Base-by-base conservation (phyloP, 1,140 invertebrate genomes). In the Zaprionus capensis region DNA sequence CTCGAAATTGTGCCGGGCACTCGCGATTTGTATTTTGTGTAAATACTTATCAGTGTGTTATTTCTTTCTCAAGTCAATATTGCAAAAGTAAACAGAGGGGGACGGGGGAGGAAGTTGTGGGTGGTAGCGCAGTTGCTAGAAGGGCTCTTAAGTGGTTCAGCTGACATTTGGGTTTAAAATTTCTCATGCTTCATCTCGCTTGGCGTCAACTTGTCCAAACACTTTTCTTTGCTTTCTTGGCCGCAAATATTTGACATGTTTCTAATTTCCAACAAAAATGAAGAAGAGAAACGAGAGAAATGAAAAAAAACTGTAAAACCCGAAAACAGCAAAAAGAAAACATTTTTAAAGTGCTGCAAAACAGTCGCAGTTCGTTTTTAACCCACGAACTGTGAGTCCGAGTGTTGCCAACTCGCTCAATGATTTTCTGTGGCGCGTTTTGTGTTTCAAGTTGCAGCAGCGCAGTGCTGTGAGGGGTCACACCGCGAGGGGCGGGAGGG, bases 221-320 rank as follows among this genome's bases (percentile, higher is more conserved):
- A 76, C 70, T 80, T 78, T 82, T 69, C 70, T 56, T 64, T 67
- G 78, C 66, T 86, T 76, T 87, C 73, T 82, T 38, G 56, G 55
- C 15, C 58, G 55, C 85, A 90, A 90, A 90, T 90, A 90, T 90
- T 90, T 90, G 86, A 90, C 85, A 76, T 90, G 85, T 90, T 90
- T 90, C 85, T 59, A 57, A 90, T 90, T 90, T 90, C 85, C 14
- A 12, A 44, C 36, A 63, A 63, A 67, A 41, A 44, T 49, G 9
- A 9, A 11, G 31, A 31, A 31, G 9, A 7, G 41, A 53, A 36
- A 53, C 26, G 31, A 34, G 9, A 46, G 12, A 57, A 73, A 61
- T 67, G 36, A 57, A 73, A 58, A 76, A 67, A 26, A 66, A 70
- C 49, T 58, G 36, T 38, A 77, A 71, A 76, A 72, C 20, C 46